These are phyloP conservation scores for Callopanchax toddi DNA, from an alignment of 2,113 vertebrate species.

Conservation along the genomic window DNA sequence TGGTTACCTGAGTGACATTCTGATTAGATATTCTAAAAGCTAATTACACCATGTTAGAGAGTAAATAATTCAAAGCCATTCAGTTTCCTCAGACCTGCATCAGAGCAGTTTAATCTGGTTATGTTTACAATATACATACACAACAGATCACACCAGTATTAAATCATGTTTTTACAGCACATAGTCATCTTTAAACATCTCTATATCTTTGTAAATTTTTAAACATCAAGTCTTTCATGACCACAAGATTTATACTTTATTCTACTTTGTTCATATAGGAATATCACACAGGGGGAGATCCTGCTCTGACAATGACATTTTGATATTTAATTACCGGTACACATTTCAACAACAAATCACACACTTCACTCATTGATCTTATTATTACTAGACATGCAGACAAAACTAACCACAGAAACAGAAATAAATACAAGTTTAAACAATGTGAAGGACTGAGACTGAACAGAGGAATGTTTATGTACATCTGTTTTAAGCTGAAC, in stretches of 20 bases:
- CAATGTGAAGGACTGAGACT: neutral
- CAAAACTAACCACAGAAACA: constrained; percentile 28
- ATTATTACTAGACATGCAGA: constrained; percentile 40
- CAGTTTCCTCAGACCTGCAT: neutral
- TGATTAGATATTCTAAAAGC: neutral
- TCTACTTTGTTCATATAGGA: constrained; percentile 28
- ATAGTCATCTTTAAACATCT: constrained; percentile 66
- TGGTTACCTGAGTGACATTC: neutral
- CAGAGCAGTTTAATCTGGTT: constrained; percentile 16
- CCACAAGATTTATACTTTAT: constrained; percentile 20
- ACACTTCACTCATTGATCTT: constrained; percentile 26
- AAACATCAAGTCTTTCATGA: constrained; percentile 36
- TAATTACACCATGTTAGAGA: neutral
- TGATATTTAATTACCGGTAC: no score
- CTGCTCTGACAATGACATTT: constrained; percentile 1
- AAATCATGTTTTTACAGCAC: constrained; percentile 58
- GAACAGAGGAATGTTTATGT: constrained; percentile 41
- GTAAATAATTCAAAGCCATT: neutral
- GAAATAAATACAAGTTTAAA: constrained; percentile 38
- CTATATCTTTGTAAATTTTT: constrained; percentile 51
- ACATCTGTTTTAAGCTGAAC: neutral
- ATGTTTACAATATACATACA: constrained; percentile 61
- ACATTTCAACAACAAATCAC: constrained; percentile 18
- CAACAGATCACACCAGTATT: constrained; percentile 47
- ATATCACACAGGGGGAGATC: constrained; percentile 11